These are phyloP conservation scores for Gobionotothen gibberifrons DNA, from an alignment of 2,797 vertebrate species.

Conservation along the genomic window DNA sequence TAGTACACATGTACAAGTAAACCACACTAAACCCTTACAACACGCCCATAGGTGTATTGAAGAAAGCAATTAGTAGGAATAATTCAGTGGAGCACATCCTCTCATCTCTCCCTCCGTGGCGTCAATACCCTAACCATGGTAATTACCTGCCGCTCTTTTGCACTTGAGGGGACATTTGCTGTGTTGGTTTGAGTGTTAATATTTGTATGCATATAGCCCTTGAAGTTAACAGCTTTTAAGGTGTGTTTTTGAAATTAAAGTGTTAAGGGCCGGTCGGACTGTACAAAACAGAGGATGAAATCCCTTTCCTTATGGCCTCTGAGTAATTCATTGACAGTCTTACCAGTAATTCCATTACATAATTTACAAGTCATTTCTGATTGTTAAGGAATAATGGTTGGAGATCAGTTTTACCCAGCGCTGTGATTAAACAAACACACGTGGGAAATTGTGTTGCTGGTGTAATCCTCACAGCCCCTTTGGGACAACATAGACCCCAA, in stretches of 20 bases:
- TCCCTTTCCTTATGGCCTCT: background rate
- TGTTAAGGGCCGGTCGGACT: constrained; percentile 13
- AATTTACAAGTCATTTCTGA: constrained; percentile 5
- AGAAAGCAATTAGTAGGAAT: constrained; percentile 66
- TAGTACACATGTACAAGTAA: constrained; percentile 34
- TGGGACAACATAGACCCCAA: constrained; percentile 53
- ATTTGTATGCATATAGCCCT: constrained; percentile 15
- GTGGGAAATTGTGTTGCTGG: constrained; percentile 30
- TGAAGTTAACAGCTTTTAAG: constrained; percentile 18
- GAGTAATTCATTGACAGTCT: background rate
- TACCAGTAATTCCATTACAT: constrained; percentile 19
- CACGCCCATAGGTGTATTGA: constrained; percentile 44
- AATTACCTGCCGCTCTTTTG: constrained; percentile 50
- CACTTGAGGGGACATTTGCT: constrained; percentile 35
- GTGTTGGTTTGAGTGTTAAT: constrained; percentile 7
- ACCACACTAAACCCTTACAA: constrained; percentile 33
- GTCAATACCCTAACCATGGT: constrained; percentile 53
- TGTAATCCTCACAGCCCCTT: constrained; percentile 54
- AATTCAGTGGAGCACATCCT: constrained; percentile 57
- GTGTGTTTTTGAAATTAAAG: constrained; percentile 15
- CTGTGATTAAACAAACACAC: constrained; percentile 30
- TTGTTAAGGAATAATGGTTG: constrained; percentile 15
- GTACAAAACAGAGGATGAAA: background rate
- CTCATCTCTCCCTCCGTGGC: constrained; percentile 49
- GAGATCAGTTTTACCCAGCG: constrained; percentile 3